Conservation (phyloP, 2,113 vertebrate species). For the Centrocercus urophasianus region DNA sequence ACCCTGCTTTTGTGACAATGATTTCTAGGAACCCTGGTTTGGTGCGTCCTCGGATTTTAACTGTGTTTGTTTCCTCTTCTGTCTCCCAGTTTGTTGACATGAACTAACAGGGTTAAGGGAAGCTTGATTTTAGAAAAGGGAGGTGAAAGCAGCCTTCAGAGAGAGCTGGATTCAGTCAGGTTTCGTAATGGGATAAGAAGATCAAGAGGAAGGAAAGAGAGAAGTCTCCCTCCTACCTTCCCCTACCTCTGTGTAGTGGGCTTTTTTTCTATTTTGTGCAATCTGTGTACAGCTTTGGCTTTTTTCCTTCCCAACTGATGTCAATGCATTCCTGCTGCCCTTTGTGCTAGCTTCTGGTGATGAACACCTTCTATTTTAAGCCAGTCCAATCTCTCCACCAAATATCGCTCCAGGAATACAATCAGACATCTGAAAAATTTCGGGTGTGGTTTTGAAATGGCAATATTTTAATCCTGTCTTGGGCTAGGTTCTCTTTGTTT, state of each 20-base stretch:
- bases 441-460: neutral
- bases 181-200: neutral
- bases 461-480: neutral
- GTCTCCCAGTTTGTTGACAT: neutral
- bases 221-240: neutral
- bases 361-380: neutral
- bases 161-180: neutral
- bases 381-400: neutral
- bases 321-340: neutral
- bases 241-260: neutral
- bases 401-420: neutral
- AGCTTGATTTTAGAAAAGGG: neutral
- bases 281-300: neutral
- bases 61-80: constrained; percentile 46
- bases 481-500: neutral
- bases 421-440: neutral
- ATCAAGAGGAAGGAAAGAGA: constrained; percentile 18
- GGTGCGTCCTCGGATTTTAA: neutral
- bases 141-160: neutral
- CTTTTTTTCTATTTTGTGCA: constrained; percentile 12
- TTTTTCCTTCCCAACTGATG: neutral
- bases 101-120: neutral
- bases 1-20: neutral
- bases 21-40: constrained; percentile 38
- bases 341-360: neutral